These are phyloP conservation scores for Peucedramus taeniatus DNA, from an alignment of 2,113 vertebrate genomes.

Conservation along the genomic window DNA sequence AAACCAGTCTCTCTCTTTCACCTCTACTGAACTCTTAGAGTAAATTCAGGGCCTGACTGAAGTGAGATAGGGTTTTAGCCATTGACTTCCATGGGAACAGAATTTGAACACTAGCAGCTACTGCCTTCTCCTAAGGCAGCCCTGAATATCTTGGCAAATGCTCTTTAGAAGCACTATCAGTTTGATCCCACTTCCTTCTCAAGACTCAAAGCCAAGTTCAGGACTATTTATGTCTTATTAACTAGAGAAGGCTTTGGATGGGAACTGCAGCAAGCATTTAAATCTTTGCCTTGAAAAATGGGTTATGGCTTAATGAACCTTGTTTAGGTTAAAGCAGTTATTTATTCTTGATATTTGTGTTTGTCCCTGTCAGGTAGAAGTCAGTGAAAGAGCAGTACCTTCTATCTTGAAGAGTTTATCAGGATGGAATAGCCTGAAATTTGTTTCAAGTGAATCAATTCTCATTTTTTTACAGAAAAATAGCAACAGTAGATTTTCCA, in stretches of 20 bases:
- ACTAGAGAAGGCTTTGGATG: neutral
- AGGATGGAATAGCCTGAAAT: conserved; percentile 22
- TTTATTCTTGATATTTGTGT: conserved; percentile 51
- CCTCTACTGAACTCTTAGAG: conserved; percentile 1
- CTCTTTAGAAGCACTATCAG: conserved; percentile 33
- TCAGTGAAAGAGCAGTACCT: conserved; percentile 8
- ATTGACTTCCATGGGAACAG: conserved; percentile 18
- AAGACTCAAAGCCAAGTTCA: conserved; percentile 35
- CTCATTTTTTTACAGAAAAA: conserved; percentile 30
- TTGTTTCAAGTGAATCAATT: conserved; percentile 19
- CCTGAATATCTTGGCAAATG: conserved; percentile 47
- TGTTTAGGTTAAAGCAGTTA: conserved; percentile 24
- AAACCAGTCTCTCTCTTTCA: neutral
- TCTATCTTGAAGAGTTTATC: conserved; percentile 30
- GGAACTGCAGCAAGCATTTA: conserved; percentile 6
- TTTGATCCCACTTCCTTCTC: conserved; percentile 42
- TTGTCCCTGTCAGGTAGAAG: conserved; percentile 33
- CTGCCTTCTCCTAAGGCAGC: conserved; percentile 23
- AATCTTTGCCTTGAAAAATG: conserved; percentile 13
- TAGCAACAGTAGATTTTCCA: conserved; percentile 21
- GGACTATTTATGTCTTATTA: conserved; percentile 48
- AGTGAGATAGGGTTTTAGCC: conserved; percentile 4
- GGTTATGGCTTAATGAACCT: conserved; percentile 24
- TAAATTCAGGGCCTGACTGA: conserved; percentile 18
- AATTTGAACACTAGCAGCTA: neutral